Base-by-base conservation (phyloP, 1,140 invertebrate genomes). In the Acromyrmex echinatior region DNA sequence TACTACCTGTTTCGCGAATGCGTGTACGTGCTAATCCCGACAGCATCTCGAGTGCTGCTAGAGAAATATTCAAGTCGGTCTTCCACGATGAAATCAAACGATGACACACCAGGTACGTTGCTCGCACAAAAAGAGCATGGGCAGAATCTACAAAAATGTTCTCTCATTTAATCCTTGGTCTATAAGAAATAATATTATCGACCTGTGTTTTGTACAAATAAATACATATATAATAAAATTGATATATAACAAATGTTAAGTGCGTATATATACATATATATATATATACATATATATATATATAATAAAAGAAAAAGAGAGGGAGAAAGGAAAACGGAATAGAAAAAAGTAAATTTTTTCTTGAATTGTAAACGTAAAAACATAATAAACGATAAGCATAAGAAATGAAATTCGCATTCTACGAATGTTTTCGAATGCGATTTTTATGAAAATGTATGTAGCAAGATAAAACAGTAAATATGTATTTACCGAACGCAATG, bases 71-170 rank as follows among this genome's bases (percentile, higher is more conserved):
- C n/a, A 99, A 95, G 95, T 99, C 99, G 1, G 97, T 97, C 95
- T 99, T 99, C 99, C 99, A 99, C 0, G 98, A 98, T 0, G 98
- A 98, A 92, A 99, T 99, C 39, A 99, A 96, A 58, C 98, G 97
- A 94, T 99, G 98, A 93, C 98, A 99, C 10, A 99, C 98, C 87
- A 99, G 96, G 93, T 99, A 99, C 0, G 98, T 99, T 2, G 98
- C 98, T 85, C 98, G 96, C 0, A 99, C 98, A 93, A 99, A 99
- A 80, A 99, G 93, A 16, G 98, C 98, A 92, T 98, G 97, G 4
- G 98, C 98, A 90, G 97, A 97, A 95, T 98, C 97, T 98, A 93
- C 39, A 96, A 96, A 78, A 94, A 88, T n/a, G 68, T 85, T 18
- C 21, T 7, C 70, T 60, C 65, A 31, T 35, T 85, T 70, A 87